Percentiles rank a stretch among this genome's conserved stretches.
These are phyloP conservation scores for Salminus brasiliensis DNA, from an alignment of 2,113 vertebrate species.

Conservation along the genomic window DNA sequence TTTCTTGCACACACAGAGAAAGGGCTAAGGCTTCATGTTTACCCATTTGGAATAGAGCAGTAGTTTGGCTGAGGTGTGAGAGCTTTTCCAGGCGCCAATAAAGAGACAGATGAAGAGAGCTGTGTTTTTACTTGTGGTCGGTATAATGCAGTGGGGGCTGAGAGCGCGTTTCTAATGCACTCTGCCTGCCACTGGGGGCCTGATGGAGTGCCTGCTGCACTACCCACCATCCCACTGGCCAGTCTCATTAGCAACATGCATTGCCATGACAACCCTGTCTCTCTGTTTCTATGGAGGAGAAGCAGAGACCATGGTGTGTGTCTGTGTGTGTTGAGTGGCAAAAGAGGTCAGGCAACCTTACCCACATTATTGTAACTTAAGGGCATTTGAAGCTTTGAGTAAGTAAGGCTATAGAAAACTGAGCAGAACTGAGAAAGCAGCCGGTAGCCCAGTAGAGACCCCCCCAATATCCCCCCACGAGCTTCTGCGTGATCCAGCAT, in stretches of 20 bases:
- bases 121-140: background rate
- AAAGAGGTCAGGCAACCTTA: background rate
- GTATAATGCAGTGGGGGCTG: background rate
- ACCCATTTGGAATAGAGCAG: background rate
- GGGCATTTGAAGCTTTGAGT: background rate
- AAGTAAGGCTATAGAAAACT: background rate
- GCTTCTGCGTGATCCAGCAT: background rate
- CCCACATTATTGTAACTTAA: conserved; percentile 2
- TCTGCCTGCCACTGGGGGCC: conserved; percentile 59
- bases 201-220: conserved; percentile 58
- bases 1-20: background rate
- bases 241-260: conserved; percentile 69
- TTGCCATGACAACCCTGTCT: conserved; percentile 72
- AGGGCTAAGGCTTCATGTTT: background rate
- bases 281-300: conserved; percentile 62
- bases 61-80: background rate
- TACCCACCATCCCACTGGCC: conserved; percentile 67
- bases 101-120: background rate
- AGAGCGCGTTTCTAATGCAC: conserved; percentile 45
- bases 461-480: background rate
- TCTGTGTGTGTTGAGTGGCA: background rate
- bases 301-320: conserved; percentile 59
- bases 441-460: background rate
- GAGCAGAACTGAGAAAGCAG: no score
- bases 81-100: background rate